Base-by-base conservation (phyloP, 1,140 invertebrate genomes). In the Aradophagus sp. region DNA sequence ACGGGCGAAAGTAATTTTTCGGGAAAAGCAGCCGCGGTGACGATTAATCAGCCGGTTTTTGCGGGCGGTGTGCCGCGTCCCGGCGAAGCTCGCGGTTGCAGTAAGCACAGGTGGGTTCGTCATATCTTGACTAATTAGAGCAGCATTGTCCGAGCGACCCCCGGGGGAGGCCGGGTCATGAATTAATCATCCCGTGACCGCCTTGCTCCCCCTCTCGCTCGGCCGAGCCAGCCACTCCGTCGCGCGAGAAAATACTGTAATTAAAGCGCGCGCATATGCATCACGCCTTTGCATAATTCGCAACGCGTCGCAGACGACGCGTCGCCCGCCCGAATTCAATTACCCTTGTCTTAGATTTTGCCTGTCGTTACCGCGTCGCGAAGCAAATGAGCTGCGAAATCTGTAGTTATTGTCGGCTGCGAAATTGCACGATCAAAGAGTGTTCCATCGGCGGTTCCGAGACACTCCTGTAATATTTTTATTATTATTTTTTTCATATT, bases 71-170 rank as follows among this genome's bases (percentile, higher is more conserved):
- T 32, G 19, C 29, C 8, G 6, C 20, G 38, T 36, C 44, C 47
- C 35, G 10, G 16, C 17, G 39, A 53, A 41, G 34, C 32, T 58
- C 56, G 42, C 31, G 67, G 63, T 69, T 66, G 55, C 39, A 56
- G 47, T 50, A 65, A 47, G 68, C 77, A 59, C 76, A 80, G 74
- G 73, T 77, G 75, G 75, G 61, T 76, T 74, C 72, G 74, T 77
- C 76, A 77, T 77, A 78, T 80, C 76, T 80, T 79, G 77, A 78
- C 77, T 79, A 80, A 80, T 80, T 80, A 80, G 75, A 72, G 38
- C 61, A 69, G 72, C 74, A 79, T 78, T 80, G 79, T 80, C 73
- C 69, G 73, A 66, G 50, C 65, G 73, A 70, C 73, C 75, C 78
- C 65, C 67, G 53, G 76, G 74, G 63, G 61, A 62, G 38, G 65